Conservation (phyloP, 2,797 vertebrate genomes). For the Pagetopsis macropterus region DNA sequence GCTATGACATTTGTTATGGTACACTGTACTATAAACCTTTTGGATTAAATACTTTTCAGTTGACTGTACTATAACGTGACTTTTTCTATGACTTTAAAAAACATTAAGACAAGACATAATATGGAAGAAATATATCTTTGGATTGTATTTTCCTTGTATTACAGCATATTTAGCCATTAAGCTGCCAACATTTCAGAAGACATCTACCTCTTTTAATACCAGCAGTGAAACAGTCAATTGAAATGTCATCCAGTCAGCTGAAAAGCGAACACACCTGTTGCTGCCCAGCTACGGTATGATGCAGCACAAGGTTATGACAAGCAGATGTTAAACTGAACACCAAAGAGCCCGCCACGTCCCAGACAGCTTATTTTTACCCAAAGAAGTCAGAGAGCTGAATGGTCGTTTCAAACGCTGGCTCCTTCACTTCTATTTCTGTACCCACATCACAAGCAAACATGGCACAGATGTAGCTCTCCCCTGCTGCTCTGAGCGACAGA, state of each 20-base stretch:
- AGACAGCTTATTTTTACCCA: conserved; percentile 59
- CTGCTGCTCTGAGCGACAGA: conserved; percentile 78
- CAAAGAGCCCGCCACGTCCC: conserved; percentile 37
- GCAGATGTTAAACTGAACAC: conserved; percentile 50
- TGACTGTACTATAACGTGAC: too few relatives aligned
- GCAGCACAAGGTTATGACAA: conserved; percentile 31
- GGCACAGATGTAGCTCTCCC: conserved; percentile 70
- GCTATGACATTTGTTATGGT: too few relatives aligned
- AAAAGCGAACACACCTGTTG: conserved; percentile 36
- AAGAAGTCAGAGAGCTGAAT: conserved; percentile 63
- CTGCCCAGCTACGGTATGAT: not conserved
- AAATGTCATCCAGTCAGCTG: conserved; percentile 7
- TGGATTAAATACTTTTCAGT: too few relatives aligned
- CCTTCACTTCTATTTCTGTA: conserved; percentile 71
- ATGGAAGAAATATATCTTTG: too few relatives aligned
- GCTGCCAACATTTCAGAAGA: not conserved
- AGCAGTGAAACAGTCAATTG: not conserved
- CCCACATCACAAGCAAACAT: conserved; percentile 60
- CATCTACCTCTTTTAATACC: not conserved
- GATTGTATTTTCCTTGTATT: too few relatives aligned
- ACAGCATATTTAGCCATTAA: too few relatives aligned
- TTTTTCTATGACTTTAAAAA: too few relatives aligned
- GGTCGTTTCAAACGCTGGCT: conserved; percentile 64
- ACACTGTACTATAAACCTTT: too few relatives aligned
- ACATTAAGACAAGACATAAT: too few relatives aligned